Evolutionary conservation across 37 sponge, comb jelly and placozoan species (phyloP).

Genomic region (Corticium candelabrum): DNA sequence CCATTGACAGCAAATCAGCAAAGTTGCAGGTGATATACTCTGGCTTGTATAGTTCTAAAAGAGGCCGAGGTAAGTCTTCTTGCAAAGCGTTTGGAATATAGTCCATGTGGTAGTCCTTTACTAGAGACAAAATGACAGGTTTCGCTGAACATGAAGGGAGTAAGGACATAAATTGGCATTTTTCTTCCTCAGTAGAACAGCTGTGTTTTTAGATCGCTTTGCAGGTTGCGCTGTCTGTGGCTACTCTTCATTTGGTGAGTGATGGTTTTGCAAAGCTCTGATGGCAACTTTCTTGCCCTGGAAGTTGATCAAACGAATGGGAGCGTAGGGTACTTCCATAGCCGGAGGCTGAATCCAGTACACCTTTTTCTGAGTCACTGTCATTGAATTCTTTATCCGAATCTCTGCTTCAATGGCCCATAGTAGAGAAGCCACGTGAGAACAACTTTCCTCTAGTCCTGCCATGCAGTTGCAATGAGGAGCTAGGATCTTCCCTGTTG

Average conservation of each 20-base stretch:
- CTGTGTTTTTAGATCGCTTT: too few relatives aligned
- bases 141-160: slow-evolving; percentile 9
- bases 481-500: slow-evolving; percentile 19
- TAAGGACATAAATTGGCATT: neutral
- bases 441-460: slow-evolving; percentile 51
- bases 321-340: slow-evolving; percentile 23
- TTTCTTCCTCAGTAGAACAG: neutral
- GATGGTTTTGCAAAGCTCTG: too few relatives aligned
- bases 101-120: too few relatives aligned
- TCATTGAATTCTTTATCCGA: slow-evolving; percentile 22
- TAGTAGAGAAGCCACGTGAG: slow-evolving; percentile 49
- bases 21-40: too few relatives aligned
- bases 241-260: too few relatives aligned
- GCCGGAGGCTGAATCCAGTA: slow-evolving; percentile 39
- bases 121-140: slow-evolving; percentile 38
- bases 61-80: too few relatives aligned
- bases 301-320: slow-evolving; percentile 25
- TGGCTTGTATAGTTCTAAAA: too few relatives aligned
- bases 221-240: too few relatives aligned
- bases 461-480: slow-evolving; percentile 75
- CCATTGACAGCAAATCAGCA: too few relatives aligned
- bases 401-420: slow-evolving; percentile 32
- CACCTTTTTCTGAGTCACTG: slow-evolving; percentile 34
- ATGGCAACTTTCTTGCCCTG: slow-evolving; percentile 23
- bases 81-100: too few relatives aligned